Base-by-base conservation (phyloP, 2,797 vertebrate species). In the Aldrovandia affinis region DNA sequence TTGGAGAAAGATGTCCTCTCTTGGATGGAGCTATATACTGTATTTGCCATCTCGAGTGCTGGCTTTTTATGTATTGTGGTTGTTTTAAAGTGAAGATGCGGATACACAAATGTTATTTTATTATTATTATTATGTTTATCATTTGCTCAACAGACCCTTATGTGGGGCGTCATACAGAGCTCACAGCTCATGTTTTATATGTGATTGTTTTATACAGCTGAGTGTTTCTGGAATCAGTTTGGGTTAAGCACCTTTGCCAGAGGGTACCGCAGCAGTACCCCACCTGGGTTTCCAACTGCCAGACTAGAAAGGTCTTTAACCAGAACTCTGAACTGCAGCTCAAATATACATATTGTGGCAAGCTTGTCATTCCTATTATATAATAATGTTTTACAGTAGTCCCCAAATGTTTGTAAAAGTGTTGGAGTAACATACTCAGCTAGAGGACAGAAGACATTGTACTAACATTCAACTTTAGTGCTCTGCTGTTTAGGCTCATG, bases 1-100 rank as follows among this genome's bases (percentile, higher is more conserved):
- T 95, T 94, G 92, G 96, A 96, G 95, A 93, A 94, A 88, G 96
- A 89, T 89, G 79, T 95, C 94, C 96, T 90, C 89, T 91, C 91
- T 93, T 89, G 90, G 89, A 87, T 84, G 85, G 59, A 88, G 90
- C n/a, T n/a, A n/a, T n/a, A n/a, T 92, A 92, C 91, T 89, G 86
- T 92, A 79, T 94, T 89, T 93, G 90, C 91, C 92, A 90, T 88
- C 94, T 95, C 92, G 93, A 93, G 93, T 92, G 92, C 92, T 93
- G 92, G 90, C 89, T 88, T 28, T 25, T 54, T 59, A 42, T 42
- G 82, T n/a, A n/a, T 75, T 42, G 47, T 78, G 78, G 79, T 36
- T 81, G 54, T 54, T 75, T 55, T 83, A 73, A 75, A 89, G 86
- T 83, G 25, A 84, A 36, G 61, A 30, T 80, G 36, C 39, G 55